phyloP scores from a whole-genome alignment of 1,140 invertebrate genomes.

The Hermatobates lingyangjiaoensis region DNA sequence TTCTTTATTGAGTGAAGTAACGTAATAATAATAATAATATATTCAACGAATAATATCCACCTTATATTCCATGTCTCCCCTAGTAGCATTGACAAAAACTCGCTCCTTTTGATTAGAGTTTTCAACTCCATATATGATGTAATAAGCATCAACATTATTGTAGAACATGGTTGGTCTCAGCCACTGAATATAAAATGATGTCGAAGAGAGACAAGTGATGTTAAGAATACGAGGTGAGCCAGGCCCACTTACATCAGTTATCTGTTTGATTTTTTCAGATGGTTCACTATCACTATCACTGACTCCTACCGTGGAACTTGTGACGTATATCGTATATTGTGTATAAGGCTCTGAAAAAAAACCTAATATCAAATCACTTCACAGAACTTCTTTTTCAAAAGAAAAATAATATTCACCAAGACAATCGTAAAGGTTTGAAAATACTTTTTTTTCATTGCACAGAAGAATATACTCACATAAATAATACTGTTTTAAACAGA shows the following conservation, averaged over 20 bases:
- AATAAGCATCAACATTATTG: conserved; percentile 60
- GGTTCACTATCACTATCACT: conserved; percentile 36
- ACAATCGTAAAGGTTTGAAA: too few relatives aligned
- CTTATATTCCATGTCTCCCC: conserved; percentile 35
- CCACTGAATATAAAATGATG: conserved; percentile 64
- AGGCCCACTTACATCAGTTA: conserved; percentile 64
- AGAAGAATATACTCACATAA: background rate
- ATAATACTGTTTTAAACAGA: background rate
- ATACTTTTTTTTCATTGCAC: too few relatives aligned
- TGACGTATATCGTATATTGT: conserved; percentile 69
- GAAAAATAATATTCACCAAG: background rate
- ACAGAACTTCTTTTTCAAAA: background rate
- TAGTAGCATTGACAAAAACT: conserved; percentile 35
- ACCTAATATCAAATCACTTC: background rate
- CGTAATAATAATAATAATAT: conserved; percentile 3
- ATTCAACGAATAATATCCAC: conserved; percentile 24
- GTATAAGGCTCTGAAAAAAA: conserved; percentile 50
- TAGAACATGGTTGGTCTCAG: conserved; percentile 48
- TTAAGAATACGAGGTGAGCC: conserved; percentile 59
- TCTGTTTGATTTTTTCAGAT: conserved; percentile 47
- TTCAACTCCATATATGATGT: conserved; percentile 45
- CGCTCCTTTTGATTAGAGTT: conserved; percentile 36
- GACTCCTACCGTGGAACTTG: conserved; percentile 51
- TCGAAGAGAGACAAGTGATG: conserved; percentile 50
- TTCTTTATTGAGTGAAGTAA: background rate